Evolutionary conservation across 2,113 vertebrate genomes (phyloP), one percentile per base, ranked within the genome.

Genomic region (Malurus cyaneus): DNA sequence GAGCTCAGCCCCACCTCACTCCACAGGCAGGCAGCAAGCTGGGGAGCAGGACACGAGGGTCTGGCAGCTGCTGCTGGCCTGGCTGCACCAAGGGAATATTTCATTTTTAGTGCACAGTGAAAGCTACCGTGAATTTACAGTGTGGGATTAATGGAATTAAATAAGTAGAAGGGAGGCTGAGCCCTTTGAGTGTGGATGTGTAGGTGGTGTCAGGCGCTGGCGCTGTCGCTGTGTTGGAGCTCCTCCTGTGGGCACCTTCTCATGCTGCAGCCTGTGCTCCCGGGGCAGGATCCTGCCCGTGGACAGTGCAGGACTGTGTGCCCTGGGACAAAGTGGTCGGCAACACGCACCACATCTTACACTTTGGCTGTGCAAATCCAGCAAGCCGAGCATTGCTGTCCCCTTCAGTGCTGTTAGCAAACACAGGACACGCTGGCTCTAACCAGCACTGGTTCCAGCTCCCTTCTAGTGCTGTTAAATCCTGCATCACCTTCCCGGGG

Each of bases 201-300:
- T 3, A 1, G 54, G n/a, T 57, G 53, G 50, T 56, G 92, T 41
- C 18, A 1, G 52, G 49, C 3, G 4, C 90, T 93, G 52, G 49
- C 3, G 4, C 90, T 93, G 93, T 41, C 26, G 73, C 82, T 94
- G 84, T 92, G 92, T 95, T 95, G 81, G 96, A 97, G 96, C 96
- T 95, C 97, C 97, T 92, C 96, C 97, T 96, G 83, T 79, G 92
- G 97, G 93, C 92, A 49, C 64, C 28, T 89, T 64, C 64, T 64
- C 41, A 3, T 4, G 20, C 66, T 94, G 94, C 96, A 97, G 79
- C 70, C 46, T 26, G 34, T 47, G 66, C 44, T 39, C 10, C 1
- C 1, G 6, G 47, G 24, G n/a, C 49, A 28, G 52, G 24, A 61
- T 83, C 64, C 50, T 76, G 66, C 36, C n/a, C 24, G 3, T 1